phyloP scores from a whole-genome alignment of 2,797 vertebrate species.

The Mallotus villosus region DNA sequence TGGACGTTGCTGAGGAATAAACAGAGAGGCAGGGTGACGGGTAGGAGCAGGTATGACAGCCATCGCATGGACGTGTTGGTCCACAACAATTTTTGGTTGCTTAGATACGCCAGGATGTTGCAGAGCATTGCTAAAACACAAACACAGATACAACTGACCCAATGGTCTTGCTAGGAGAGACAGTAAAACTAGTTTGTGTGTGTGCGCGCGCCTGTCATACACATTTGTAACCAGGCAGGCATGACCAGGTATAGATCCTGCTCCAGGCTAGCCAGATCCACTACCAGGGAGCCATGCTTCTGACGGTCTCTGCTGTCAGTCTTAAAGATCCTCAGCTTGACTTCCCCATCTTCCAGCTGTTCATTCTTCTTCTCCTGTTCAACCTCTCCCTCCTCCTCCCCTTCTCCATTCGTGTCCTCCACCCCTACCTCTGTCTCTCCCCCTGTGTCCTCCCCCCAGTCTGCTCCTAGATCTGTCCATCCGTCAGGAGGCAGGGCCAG shows the following conservation, averaged over 20 bases:
- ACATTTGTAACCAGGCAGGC: constrained; percentile 39
- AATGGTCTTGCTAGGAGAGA: no score
- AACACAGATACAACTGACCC: neutral
- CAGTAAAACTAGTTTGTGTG: neutral
- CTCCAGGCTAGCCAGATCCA: constrained; percentile 11
- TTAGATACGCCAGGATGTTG: constrained; percentile 46
- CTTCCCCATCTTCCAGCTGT: neutral
- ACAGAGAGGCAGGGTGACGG: constrained; percentile 47
- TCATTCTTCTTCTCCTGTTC: neutral
- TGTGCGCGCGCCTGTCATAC: constrained; percentile 28
- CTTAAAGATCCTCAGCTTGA: constrained; percentile 11
- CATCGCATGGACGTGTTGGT: constrained; percentile 26
- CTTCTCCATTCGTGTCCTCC: constrained; percentile 14
- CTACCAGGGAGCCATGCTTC: neutral
- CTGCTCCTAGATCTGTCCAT: neutral
- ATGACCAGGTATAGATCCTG: constrained; percentile 29
- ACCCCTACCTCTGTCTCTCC: neutral
- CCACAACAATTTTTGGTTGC: constrained; percentile 40
- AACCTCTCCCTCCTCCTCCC: constrained; percentile 14
- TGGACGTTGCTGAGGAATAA: constrained; percentile 2
- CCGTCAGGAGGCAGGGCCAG: neutral
- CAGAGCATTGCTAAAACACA: constrained; percentile 57
- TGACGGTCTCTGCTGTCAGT: neutral
- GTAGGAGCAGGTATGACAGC: constrained; percentile 56
- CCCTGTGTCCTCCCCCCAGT: constrained; percentile 27